Evolutionary conservation across 2,797 vertebrate genomes (phyloP).

Genomic region (Distichodus sexfasciatus): DNA sequence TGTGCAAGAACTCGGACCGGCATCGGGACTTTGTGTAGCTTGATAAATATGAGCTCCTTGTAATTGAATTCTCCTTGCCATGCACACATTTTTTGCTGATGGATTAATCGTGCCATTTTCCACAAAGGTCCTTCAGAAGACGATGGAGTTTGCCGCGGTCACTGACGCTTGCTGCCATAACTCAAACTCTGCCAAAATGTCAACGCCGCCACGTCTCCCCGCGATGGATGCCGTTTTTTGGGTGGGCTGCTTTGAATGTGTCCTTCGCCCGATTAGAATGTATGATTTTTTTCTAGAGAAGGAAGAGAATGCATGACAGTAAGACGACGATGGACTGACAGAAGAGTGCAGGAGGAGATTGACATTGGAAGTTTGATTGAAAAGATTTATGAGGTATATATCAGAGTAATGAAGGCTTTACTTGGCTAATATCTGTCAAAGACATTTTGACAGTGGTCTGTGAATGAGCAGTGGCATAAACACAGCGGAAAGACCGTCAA

Average conservation of each 20-base stretch:
- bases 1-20: constrained; percentile 30
- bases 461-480: too few species aligned
- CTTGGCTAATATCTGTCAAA: too few species aligned
- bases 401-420: too few species aligned
- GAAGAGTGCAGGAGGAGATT: background rate
- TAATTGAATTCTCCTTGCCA: constrained; percentile 49
- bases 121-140: constrained; percentile 52
- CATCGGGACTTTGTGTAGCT: constrained; percentile 28
- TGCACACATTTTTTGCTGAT: constrained; percentile 45
- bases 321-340: background rate
- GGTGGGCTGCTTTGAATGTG: constrained; percentile 41
- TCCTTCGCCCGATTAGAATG: constrained; percentile 44
- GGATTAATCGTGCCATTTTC: constrained; percentile 52
- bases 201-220: constrained; percentile 31
- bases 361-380: background rate
- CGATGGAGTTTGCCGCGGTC: constrained; percentile 48
- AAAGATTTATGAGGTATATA: background rate
- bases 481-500: too few species aligned
- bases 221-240: constrained; percentile 46
- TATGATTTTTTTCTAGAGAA: constrained; percentile 31
- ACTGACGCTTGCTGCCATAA: constrained; percentile 49
- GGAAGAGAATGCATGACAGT: constrained; percentile 9
- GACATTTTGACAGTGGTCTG: too few species aligned
- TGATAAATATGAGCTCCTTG: constrained; percentile 39
- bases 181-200: constrained; percentile 45